Conservation (phyloP, 1,140 invertebrate species). For the Drosophila repletoides region DNA sequence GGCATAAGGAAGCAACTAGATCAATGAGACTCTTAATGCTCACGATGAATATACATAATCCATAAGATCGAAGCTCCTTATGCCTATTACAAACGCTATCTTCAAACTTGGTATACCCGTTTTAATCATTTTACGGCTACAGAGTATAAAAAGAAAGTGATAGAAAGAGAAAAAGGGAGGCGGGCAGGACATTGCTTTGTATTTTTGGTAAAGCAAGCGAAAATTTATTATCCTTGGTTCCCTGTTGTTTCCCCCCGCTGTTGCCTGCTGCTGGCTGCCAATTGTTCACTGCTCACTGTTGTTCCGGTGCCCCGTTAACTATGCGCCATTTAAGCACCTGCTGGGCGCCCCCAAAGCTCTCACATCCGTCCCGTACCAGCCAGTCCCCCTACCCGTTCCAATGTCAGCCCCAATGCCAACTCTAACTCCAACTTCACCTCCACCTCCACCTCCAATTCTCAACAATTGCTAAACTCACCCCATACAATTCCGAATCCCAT, state of each 20-base stretch:
- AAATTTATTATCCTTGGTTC: conserved; percentile 50
- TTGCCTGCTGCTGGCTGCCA: conserved; percentile 12
- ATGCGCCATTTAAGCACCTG: conserved; percentile 67
- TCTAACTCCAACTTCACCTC: too few species aligned
- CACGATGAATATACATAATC: too few species aligned
- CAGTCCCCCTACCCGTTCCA: background rate
- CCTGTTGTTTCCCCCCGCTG: conserved; percentile 11
- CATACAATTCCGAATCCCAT: background rate
- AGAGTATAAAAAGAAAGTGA: background rate
- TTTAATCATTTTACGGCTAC: too few species aligned
- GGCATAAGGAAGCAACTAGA: too few species aligned
- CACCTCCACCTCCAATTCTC: too few species aligned
- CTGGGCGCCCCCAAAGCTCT: conserved; percentile 43
- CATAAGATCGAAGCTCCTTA: too few species aligned
- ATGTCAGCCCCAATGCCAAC: background rate
- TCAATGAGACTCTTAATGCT: too few species aligned
- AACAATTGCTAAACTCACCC: background rate
- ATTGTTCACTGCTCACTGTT: conserved; percentile 41
- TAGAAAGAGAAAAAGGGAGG: background rate
- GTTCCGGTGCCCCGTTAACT: conserved; percentile 56
- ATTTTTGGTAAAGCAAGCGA: conserved; percentile 46
- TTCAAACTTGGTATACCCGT: too few species aligned
- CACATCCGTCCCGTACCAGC: conserved; percentile 9
- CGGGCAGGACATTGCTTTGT: conserved; percentile 13
- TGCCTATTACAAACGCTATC: too few species aligned